Evolutionary conservation across 2,797 vertebrate species (phyloP).

Genomic region (Squalus acanthias): DNA sequence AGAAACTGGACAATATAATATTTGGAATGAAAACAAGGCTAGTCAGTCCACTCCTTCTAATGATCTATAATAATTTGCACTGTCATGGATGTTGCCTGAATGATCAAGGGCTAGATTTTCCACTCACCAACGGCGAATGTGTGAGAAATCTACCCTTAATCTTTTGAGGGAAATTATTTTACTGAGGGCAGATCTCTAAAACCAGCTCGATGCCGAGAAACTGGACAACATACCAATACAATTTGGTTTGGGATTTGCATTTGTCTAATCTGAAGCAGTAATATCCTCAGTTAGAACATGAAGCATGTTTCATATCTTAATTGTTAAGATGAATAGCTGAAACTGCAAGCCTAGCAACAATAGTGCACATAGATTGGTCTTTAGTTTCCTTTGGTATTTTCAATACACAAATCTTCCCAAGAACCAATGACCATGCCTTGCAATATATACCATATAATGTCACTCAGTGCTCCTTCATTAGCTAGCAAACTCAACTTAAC

Average conservation of each 20-base stretch:
- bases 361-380: neutral
- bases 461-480: conserved; percentile 22
- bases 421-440: conserved; percentile 22
- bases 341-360: neutral
- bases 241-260: neutral
- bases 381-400: conserved; percentile 12
- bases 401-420: conserved; percentile 19
- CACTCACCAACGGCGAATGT: neutral
- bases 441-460: neutral
- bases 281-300: neutral
- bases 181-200: neutral
- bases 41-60: neutral
- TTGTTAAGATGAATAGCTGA: neutral
- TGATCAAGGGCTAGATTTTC: neutral
- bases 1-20: neutral
- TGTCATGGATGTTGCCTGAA: neutral
- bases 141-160: neutral
- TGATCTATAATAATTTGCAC: neutral
- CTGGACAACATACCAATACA: neutral
- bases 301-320: neutral
- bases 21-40: neutral
- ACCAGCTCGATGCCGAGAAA: neutral
- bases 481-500: conserved; percentile 30
- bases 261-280: neutral
- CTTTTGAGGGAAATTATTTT: neutral